Base-by-base conservation (phyloP, 2,113 vertebrate species). In the Neotragus moschatus region DNA sequence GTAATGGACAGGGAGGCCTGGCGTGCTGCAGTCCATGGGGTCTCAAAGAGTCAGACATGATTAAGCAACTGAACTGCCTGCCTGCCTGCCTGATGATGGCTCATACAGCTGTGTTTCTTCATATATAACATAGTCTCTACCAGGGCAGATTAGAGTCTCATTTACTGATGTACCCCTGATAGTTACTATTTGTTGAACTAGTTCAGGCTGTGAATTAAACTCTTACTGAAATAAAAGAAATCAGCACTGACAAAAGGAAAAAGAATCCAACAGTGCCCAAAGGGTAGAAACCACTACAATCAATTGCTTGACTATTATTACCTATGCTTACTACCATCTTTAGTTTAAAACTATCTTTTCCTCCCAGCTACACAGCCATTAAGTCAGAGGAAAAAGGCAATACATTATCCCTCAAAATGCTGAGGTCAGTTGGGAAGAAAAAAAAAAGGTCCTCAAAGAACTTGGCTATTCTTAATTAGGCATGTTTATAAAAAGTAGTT, bases 201-300 rank as follows among this genome's bases (percentile, higher is more conserved):
- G 33, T 77, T 92, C 21, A 77, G 58, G 43, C 14, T 96, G 55
- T 92, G 15, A 85, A 94, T 75, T 95, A 73, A 87, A 60, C 73
- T 87, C 17, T 81, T 94, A 87, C 47, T 88, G 61, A 96, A 92
- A 90, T 92, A 91, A 92, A 91, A 93, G 30, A 81, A 88, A 77
- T 26, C 39, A 91, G 39, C 6, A 58, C 3, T 16, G 9, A 96
- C 6, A 15, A 79, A 82, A 94, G 4, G 14, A 79, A 61, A 75
- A 93, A 53, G 9, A 90, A 92, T 47, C 17, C 87, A 86, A 77
- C 11, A 51, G 19, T 75, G 47, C 16, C 51, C 5, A 33, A 53
- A 36, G 2, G 7, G 5, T 16, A 61, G 51, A 63, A 82, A 95
- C 6, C 28, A 47, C 26, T 30, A 77, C 28, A 90, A 53, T 82